phyloP scores from a whole-genome alignment of 2,113 vertebrate genomes.

The Himantopus leucocephalus region DNA sequence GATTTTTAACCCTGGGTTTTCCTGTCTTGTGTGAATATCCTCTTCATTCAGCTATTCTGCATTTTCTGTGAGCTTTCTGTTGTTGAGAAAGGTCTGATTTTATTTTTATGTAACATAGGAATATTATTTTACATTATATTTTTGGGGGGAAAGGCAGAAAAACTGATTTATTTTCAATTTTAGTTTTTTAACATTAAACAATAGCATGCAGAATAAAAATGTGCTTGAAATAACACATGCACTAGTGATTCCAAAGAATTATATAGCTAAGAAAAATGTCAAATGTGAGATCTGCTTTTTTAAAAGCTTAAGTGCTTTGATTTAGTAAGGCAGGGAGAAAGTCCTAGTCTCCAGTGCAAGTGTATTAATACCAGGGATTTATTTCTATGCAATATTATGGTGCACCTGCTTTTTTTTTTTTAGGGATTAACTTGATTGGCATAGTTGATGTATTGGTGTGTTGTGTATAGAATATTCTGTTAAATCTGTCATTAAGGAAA shows the following conservation, averaged over 20 bases:
- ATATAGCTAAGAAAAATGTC: neutral
- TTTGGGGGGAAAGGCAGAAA: neutral
- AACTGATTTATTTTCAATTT: neutral
- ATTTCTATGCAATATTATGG: constrained; percentile 65
- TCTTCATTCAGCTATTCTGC: neutral
- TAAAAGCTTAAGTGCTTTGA: neutral
- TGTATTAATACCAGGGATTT: constrained; percentile 42
- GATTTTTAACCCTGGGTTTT: neutral
- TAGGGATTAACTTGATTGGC: neutral
- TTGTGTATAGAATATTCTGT: neutral
- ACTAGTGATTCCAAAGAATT: constrained; percentile 62
- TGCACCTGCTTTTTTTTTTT: neutral
- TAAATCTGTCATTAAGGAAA: neutral
- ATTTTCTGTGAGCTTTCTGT: neutral
- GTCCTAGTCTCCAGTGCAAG: neutral
- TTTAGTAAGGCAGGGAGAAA: constrained; percentile 6
- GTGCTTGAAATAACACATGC: constrained; percentile 28
- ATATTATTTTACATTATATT: neutral
- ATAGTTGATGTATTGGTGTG: neutral
- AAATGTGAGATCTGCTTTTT: neutral
- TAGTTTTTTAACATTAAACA: neutral
- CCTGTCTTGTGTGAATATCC: neutral
- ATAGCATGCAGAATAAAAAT: constrained; percentile 23
- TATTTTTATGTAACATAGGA: neutral
- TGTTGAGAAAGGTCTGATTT: neutral